Evolutionary conservation across 2,113 vertebrate species (phyloP).

Genomic region (Tyto alba): DNA sequence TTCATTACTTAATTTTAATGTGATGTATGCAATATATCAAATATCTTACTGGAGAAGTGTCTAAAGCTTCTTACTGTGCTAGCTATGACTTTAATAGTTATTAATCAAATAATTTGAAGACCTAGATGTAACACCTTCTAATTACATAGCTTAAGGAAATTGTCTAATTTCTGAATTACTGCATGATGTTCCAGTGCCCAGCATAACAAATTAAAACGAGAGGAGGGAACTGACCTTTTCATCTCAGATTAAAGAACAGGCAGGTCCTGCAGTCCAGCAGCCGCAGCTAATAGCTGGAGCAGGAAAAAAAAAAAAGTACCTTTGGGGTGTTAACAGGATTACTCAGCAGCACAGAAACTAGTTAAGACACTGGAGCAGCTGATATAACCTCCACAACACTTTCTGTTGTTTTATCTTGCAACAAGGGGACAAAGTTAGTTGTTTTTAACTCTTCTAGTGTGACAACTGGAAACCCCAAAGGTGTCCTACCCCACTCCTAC

Average conservation of each 20-base stretch:
- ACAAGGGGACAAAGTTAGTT: not conserved
- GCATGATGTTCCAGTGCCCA: not conserved
- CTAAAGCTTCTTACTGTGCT: not conserved
- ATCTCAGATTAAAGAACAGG: not conserved
- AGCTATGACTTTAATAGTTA: not conserved
- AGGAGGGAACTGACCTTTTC: not conserved
- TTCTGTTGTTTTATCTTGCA: not conserved
- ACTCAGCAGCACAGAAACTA: not conserved
- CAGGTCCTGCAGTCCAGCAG: not conserved
- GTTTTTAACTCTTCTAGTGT: no score
- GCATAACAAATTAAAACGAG: not conserved
- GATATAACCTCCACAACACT: not conserved
- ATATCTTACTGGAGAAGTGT: not conserved
- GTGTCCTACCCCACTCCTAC: accelerated
- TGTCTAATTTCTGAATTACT: not conserved
- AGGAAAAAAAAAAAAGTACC: not conserved
- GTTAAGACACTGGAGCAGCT: not conserved
- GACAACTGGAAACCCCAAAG: not conserved
- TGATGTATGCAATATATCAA: accelerated
- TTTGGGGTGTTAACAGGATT: not conserved
- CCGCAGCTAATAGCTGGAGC: not conserved
- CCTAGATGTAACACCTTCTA: not conserved
- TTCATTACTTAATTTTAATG: not conserved
- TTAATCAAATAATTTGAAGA: not conserved
- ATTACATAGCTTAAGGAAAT: not conserved